Evolutionary conservation across 2,888 invertebrate genomes (phyloP), one percentile per base, ranked within the genome.

Genomic region (Aporophyla nigra): DNA sequence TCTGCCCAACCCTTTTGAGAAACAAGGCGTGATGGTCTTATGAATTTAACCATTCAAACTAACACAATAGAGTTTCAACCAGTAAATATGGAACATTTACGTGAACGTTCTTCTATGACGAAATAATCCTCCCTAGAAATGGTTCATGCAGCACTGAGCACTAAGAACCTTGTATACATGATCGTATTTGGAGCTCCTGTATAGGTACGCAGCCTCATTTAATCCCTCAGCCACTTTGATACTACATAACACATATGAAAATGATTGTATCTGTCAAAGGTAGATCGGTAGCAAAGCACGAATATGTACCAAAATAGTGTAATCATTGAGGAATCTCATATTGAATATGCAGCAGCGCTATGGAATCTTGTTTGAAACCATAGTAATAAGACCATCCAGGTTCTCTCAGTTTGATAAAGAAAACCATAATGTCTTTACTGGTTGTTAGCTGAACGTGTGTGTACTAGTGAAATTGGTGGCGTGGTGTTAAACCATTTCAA

Each of bases 161-260:
- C 53, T 27, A 58, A 63, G 74, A 46, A 61, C 19, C 59, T 80
- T 59, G 53, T 49, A 65, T 5, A 6, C 27, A 24, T 53, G 4
- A 56, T 71, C 24, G 6, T 40, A 49, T 73, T 56, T 7, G 24
- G 21, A 43, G 49, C 46, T 54, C 14, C 73, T 7, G 24, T 9
- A 40, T n/a, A 40, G 53, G 33, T 58, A 14, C 14, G 59, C 0
- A 7, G 6, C 2, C 4, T 14, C 9, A 24, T 51, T 12, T 21
- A 71, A 71, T 70, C 71, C 14, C 16, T 56, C 6, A 54, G 27
- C 19, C 10, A n/a, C 58, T 21, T 75, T 24, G 1, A 5, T 9
- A 56, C 27, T 43, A 43, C 16, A n/a, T 33, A 2, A 46, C 5
- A 59, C 2, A 33, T 9, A 27, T 16, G 27, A 61, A 12, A n/a